A percentile compares a stretch with the other conserved stretches of the same genome.
These are phyloP conservation scores for Ruditapes philippinarum DNA, from an alignment of 1,140 invertebrate species.

Conservation along the genomic window DNA sequence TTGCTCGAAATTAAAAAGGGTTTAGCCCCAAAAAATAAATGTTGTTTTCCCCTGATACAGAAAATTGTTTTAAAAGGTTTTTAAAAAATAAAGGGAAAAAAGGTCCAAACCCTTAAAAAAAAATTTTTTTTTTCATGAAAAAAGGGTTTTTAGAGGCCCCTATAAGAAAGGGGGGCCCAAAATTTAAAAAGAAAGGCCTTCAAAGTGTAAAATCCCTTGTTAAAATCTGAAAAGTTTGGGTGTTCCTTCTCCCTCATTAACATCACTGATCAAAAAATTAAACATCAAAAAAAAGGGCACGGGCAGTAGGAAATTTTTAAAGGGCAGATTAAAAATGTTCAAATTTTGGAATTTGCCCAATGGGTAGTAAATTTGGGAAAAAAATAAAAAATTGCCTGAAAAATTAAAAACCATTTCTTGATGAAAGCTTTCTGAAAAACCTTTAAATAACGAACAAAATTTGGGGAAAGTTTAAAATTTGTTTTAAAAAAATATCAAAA, in stretches of 20 bases:
- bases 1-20: constrained; percentile 34
- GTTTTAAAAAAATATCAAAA: background rate
- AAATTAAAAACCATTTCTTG: constrained; percentile 23
- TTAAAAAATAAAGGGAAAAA: constrained; percentile 21
- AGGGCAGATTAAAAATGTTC: background rate
- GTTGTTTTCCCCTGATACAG: constrained; percentile 23
- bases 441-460: too few relatives aligned
- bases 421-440: background rate
- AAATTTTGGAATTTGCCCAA: background rate
- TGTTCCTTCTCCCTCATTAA: constrained; percentile 33
- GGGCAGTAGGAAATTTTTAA: background rate
- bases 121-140: too few relatives aligned
- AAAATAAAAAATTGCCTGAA: constrained; percentile 6
- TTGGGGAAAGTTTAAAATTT: too few relatives aligned
- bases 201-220: constrained; percentile 31
- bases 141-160: too few relatives aligned
- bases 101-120: too few relatives aligned
- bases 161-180: too few relatives aligned
- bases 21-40: background rate
- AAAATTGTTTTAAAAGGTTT: constrained; percentile 24
- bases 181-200: constrained; percentile 25
- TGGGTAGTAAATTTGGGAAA: too few relatives aligned
- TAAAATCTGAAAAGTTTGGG: background rate
- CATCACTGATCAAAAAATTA: constrained; percentile 6
- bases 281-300: constrained; percentile 19